Base-by-base conservation (phyloP, 1,140 invertebrate species). In the Monochamus saltuarius region DNA sequence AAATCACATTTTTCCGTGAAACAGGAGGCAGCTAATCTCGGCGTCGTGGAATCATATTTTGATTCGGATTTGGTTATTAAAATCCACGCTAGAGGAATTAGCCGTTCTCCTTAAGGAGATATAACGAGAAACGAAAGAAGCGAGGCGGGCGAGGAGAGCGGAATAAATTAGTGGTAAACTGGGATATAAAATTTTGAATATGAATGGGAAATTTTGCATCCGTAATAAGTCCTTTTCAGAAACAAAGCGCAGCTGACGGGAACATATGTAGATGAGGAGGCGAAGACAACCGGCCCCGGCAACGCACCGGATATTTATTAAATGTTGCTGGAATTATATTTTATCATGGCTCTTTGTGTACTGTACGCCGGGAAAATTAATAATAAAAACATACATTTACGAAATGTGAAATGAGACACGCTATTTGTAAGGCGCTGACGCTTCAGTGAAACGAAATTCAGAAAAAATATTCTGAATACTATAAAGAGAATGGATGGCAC, bases 131-230 rank as follows among this genome's bases (percentile, higher is more conserved):
- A 68, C 46, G 60, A 69, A 71, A 60, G 63, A 59, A 50, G 51
- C 36, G 42, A 34, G 19, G 58, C 40, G 19, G 56, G 50, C 54
- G 64, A 59, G 57, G 50, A 39, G 50, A 64, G 39, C 79, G 78
- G 81, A 83, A 84, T 84, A 84, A 84, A 83, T 84, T 84, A 84
- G 81, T 81, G 78, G 73, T 81, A 82, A 82, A 82, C 79, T 76
- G 83, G 83, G 85, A 88, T 88, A 88, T 88, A 88, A 88, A 89
- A 88, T 88, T 88, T 88, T 88, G 87, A 89, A 89, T 89, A 89
- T 89, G 87, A 88, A 89, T 89, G 85, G 86, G 83, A 84, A 86
- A 86, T 89, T 89, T 89, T 88, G 86, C 87, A 89, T 89, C 83
- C 81, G 81, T 87, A 87, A 89, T 88, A 85, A 87, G 85, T 73